Conservation (phyloP, 2,888 invertebrate species). For the Netelia inedita region DNA sequence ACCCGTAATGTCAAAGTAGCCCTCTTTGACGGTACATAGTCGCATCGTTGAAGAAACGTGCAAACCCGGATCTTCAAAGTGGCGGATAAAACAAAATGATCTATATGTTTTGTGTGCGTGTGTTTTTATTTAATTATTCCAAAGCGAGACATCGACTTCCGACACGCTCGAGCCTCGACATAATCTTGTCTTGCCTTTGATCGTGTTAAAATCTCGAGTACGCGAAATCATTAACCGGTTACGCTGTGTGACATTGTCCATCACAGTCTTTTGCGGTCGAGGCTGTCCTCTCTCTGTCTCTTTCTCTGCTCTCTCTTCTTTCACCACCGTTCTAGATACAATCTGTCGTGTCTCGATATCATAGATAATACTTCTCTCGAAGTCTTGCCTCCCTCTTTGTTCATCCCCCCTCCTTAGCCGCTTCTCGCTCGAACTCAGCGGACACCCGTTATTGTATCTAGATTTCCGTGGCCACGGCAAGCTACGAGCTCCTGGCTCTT, state of each 20-base stretch:
- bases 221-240: conserved; percentile 28
- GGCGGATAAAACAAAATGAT: not conserved
- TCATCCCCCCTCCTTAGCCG: not conserved
- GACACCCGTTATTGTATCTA: conserved; percentile 76
- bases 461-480: conserved; percentile 74
- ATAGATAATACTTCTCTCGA: conserved; percentile 15
- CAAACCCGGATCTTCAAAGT: conserved; percentile 17
- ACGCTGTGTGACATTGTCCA: conserved; percentile 48
- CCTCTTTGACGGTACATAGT: too few relatives aligned
- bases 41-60: not conserved
- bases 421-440: not conserved
- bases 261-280: conserved; percentile 25
- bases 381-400: conserved; percentile 26
- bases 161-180: conserved; percentile 65
- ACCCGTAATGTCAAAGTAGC: too few relatives aligned
- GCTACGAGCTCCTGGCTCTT: conserved; percentile 22
- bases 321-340: conserved; percentile 6
- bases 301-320: conserved; percentile 7
- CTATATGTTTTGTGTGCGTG: not conserved
- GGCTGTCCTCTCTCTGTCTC: conserved; percentile 6
- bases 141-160: conserved; percentile 67
- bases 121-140: not conserved
- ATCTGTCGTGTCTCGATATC: conserved; percentile 35
- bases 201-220: conserved; percentile 29
- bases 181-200: conserved; percentile 50